phyloP scores from a whole-genome alignment of 2,888 invertebrate genomes.

The Linnaemya vulpina region DNA sequence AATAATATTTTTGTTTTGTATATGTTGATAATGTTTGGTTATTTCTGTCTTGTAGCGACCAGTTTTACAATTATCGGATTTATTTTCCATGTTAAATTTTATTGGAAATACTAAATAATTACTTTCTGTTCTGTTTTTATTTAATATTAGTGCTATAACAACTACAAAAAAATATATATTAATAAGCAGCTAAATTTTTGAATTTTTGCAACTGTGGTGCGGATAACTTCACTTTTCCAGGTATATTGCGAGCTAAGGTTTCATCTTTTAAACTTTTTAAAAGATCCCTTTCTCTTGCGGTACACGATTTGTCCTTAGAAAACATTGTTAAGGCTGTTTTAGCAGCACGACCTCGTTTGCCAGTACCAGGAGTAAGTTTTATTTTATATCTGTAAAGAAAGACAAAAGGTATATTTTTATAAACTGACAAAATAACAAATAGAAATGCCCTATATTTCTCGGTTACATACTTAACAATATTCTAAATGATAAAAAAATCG shows the following conservation, averaged over 20 bases:
- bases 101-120: too few relatives aligned
- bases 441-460: too few relatives aligned
- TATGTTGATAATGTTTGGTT: too few relatives aligned
- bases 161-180: not conserved
- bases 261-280: constrained; percentile 96
- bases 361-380: constrained; percentile 96
- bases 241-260: constrained; percentile 95
- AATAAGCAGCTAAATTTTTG: constrained; percentile 84
- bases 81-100: too few relatives aligned
- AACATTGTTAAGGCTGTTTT: constrained; percentile 96
- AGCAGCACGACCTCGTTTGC: constrained; percentile 97
- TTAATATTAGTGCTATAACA: not conserved
- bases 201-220: constrained; percentile 91
- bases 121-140: too few relatives aligned
- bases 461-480: too few relatives aligned
- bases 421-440: too few relatives aligned
- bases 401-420: too few relatives aligned
- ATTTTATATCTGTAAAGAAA: constrained; percentile 90
- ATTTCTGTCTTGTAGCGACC: too few relatives aligned
- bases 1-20: too few relatives aligned
- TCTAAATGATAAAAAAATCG: too few relatives aligned
- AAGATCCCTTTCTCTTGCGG: constrained; percentile 92
- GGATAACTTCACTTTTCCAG: constrained; percentile 97
- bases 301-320: constrained; percentile 89
- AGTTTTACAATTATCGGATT: too few relatives aligned